These are phyloP conservation scores for Mugil cephalus DNA, from an alignment of 2,113 vertebrate species.

Conservation along the genomic window DNA sequence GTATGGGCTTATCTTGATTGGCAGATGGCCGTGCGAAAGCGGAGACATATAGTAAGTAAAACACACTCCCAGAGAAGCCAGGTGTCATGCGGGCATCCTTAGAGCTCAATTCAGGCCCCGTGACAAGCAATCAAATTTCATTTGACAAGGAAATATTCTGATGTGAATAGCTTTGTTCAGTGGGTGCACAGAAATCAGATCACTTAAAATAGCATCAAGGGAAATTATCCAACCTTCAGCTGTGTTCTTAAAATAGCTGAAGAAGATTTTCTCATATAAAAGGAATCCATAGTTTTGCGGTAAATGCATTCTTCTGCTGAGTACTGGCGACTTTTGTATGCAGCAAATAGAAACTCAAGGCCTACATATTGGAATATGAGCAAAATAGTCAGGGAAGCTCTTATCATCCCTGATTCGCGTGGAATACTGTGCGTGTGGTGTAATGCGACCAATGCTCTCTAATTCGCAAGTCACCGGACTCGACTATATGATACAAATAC, in stretches of 20 bases:
- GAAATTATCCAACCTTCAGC: conserved; percentile 20
- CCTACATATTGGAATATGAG: background rate
- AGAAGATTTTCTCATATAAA: conserved; percentile 8
- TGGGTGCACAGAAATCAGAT: conserved; percentile 40
- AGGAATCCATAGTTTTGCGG: background rate
- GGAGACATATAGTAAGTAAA: conserved; percentile 48
- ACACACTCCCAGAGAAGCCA: conserved; percentile 46
- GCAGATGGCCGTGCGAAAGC: conserved; percentile 54
- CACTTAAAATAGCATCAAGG: conserved; percentile 48
- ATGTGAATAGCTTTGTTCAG: conserved; percentile 43
- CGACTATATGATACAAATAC: too few species aligned
- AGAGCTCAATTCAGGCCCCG: conserved; percentile 45
- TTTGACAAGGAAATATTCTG: conserved; percentile 50
- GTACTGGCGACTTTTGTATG: background rate
- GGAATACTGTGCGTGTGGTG: too few species aligned
- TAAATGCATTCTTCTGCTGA: background rate
- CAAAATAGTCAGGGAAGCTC: background rate
- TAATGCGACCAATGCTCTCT: too few species aligned
- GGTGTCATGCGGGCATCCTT: conserved; percentile 49
- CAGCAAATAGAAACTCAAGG: background rate
- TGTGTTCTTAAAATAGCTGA: conserved; percentile 29
- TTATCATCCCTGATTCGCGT: conserved; percentile 1
- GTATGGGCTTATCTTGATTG: conserved; percentile 67
- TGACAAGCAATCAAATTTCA: conserved; percentile 57
- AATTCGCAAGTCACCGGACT: too few species aligned